Evolutionary conservation across 1,140 invertebrate species (phyloP).

Genomic region (Musca domestica): DNA sequence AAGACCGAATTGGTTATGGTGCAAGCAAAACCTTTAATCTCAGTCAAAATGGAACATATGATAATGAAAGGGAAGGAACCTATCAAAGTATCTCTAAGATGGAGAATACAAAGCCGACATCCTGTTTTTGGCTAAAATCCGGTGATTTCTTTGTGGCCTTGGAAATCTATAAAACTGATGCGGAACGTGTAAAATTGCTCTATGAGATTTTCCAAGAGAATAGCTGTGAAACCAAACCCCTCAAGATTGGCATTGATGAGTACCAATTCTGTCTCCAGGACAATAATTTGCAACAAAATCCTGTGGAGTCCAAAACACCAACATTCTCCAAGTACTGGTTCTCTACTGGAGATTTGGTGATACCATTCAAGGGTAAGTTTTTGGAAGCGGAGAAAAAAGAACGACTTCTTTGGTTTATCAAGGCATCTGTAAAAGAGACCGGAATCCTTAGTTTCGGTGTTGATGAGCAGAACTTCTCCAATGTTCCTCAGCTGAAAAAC

Average conservation of each 20-base stretch:
- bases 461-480: slow-evolving; percentile 44
- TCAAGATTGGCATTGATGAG: slow-evolving; percentile 47
- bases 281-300: not conserved
- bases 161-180: slow-evolving; percentile 35
- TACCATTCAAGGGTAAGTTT: slow-evolving; percentile 45
- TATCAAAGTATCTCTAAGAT: slow-evolving; percentile 37
- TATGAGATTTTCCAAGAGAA: slow-evolving; percentile 48
- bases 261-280: slow-evolving; percentile 34
- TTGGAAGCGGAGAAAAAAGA: slow-evolving; percentile 37
- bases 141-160: slow-evolving; percentile 42
- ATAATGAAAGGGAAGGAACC: slow-evolving; percentile 35
- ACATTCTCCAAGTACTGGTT: slow-evolving; percentile 49
- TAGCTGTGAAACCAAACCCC: slow-evolving; percentile 36
- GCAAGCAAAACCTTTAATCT: not conserved
- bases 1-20: slow-evolving; percentile 40
- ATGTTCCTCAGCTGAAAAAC: slow-evolving; percentile 35
- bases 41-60: not conserved
- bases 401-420: slow-evolving; percentile 38
- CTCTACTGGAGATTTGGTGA: slow-evolving; percentile 42
- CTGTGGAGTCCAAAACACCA: slow-evolving; percentile 28
- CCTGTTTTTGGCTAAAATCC: slow-evolving; percentile 40
- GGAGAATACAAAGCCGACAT: slow-evolving; percentile 33
- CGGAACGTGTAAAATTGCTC: slow-evolving; percentile 37
- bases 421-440: slow-evolving; percentile 24
- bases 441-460: slow-evolving; percentile 41